phyloP scores from a whole-genome alignment of 2,797 vertebrate genomes.

The Platalea minor region DNA sequence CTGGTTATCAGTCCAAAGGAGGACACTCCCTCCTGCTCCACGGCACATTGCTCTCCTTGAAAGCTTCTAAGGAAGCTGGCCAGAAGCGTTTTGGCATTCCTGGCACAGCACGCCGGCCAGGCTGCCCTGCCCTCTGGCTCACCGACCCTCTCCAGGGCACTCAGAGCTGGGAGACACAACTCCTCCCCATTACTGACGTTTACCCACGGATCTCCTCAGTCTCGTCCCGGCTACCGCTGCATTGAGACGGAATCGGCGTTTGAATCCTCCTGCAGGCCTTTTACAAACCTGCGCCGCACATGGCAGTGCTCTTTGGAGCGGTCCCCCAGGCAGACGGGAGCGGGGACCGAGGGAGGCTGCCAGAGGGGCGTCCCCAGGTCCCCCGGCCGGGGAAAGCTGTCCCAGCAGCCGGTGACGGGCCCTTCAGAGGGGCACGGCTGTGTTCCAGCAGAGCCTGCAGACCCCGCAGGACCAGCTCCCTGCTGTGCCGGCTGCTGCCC shows the following conservation, averaged over 20 bases:
- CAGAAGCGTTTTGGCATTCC: not conserved
- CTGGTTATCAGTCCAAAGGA: not conserved
- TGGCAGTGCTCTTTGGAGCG: not conserved
- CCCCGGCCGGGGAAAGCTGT: not conserved
- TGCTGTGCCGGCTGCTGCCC: not conserved
- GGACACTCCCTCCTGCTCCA: not conserved
- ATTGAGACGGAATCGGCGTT: not conserved
- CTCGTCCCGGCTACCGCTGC: not conserved
- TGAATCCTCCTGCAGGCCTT: not conserved
- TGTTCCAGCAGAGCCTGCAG: not conserved
- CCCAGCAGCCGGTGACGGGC: not conserved
- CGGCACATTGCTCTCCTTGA: not conserved
- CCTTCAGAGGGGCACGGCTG: not conserved
- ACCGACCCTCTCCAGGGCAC: no score
- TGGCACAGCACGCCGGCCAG: no score
- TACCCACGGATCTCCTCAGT: not conserved
- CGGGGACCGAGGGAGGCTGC: not conserved
- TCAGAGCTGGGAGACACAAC: not conserved
- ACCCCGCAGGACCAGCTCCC: not conserved
- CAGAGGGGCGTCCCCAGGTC: not conserved
- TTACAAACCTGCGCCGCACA: not conserved
- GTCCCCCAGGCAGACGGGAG: no score
- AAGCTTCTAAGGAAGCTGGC: not conserved
- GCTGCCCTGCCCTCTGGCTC: not conserved
- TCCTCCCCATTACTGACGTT: no score